phyloP scores from a whole-genome alignment of 2,888 invertebrate species.

The Apeira syringaria region DNA sequence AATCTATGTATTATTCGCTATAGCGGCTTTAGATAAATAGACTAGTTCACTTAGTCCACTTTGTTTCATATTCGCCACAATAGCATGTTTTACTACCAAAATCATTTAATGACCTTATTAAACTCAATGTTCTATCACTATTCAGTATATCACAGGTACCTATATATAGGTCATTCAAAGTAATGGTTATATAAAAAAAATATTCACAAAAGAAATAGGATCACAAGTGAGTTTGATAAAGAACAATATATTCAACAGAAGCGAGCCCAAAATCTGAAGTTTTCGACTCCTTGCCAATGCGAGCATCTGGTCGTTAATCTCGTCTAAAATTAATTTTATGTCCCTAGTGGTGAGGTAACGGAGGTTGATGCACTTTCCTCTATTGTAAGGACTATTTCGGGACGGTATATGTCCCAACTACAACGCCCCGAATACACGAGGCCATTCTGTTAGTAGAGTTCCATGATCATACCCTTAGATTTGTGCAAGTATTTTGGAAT shows the following conservation, averaged over 20 bases:
- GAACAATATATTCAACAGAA: not conserved
- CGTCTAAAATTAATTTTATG: slow-evolving; percentile 64
- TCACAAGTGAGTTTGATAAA: not conserved
- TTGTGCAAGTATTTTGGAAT: no score
- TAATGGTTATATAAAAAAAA: no score
- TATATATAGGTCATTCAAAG: no score
- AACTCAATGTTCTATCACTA: no score
- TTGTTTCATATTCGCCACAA: no score
- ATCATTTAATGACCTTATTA: no score
- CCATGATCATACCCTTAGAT: no score
- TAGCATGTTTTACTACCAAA: no score
- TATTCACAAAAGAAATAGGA: no score
- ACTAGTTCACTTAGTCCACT: no score
- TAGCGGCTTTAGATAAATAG: not conserved
- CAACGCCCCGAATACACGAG: slow-evolving; percentile 40
- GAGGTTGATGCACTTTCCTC: slow-evolving; percentile 55
- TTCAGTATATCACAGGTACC: no score
- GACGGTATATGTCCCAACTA: slow-evolving; percentile 31
- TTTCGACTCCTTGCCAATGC: slow-evolving; percentile 8
- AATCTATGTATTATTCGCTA: not conserved
- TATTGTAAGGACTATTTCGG: slow-evolving; percentile 46
- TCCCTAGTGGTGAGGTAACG: slow-evolving; percentile 47
- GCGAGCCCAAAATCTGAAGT: slow-evolving; percentile 19
- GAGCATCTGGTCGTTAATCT: slow-evolving; percentile 25
- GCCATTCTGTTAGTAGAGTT: not conserved